Percentiles rank a stretch among this genome's conserved stretches.
phyloP scores from a whole-genome alignment of 2,888 invertebrate species.

The Microctonus brassicae region DNA sequence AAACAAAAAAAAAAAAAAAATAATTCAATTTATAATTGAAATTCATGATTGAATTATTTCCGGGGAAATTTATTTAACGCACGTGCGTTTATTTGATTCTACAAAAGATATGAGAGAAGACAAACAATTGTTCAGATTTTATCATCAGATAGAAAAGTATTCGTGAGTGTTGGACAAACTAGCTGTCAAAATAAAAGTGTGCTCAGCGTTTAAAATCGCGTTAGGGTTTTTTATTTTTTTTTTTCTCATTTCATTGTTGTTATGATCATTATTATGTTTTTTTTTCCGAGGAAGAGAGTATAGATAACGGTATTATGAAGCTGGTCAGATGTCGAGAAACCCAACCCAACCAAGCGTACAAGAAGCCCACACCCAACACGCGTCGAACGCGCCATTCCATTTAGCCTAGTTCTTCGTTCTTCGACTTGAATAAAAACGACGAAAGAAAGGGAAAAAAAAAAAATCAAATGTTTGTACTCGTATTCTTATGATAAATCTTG shows the following conservation, averaged over 20 bases:
- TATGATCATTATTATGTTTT: too few relatives aligned
- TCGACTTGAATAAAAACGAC: conserved; percentile 14
- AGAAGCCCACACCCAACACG: conserved; percentile 20
- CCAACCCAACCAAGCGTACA: conserved; percentile 53
- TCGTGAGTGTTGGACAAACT: background rate
- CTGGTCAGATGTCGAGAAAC: conserved; percentile 55
- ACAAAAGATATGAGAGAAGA: background rate
- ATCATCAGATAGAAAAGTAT: background rate
- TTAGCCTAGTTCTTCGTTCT: conserved; percentile 45
- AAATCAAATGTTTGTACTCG: background rate
- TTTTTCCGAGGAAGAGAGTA: conserved; percentile 43
- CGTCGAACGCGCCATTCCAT: conserved; percentile 51
- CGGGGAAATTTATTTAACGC: background rate
- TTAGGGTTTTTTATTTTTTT: background rate
- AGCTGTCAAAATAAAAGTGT: background rate
- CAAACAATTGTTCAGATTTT: background rate
- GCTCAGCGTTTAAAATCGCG: background rate
- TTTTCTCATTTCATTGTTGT: conserved; percentile 2
- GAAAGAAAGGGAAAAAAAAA: background rate
- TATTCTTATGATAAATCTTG: conserved; percentile 4
- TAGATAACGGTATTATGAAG: conserved; percentile 61
- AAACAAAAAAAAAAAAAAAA: background rate
- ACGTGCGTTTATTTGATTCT: background rate
- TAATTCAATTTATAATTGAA: background rate
- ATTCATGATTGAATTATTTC: background rate